Base-by-base conservation (phyloP, 2,888 invertebrate species). In the Antheraea assamensis region DNA sequence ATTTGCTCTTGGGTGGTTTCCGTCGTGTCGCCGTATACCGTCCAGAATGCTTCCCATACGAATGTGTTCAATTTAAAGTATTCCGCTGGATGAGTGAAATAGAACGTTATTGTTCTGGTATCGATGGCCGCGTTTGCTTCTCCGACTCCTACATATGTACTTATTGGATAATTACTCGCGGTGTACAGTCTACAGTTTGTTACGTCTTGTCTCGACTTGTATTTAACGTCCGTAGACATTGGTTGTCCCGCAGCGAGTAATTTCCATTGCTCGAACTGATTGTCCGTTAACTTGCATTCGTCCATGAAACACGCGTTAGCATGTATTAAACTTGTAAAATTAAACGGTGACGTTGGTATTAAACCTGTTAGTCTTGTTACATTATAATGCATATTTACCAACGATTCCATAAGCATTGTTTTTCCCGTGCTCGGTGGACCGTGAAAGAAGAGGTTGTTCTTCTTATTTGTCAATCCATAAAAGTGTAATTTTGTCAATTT, bases 231-330 rank as follows among this genome's bases (percentile, higher is more conserved):
- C 0, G 82, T 83, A 0, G 68, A 75, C 82, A 83, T 83, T 0
- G 80, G 78, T n/a, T 72, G 31, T 35, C 83, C 72, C 0, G 77
- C 75, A 0, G 83, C 82, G 0, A 85, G 24, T 15, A 83, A 10
- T 75, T 86, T 85, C 83, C 83, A 87, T 42, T 85, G 86, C 70
- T 86, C 82, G 35, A 84, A 83, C n/a, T 85, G 83, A 3, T 85
- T 85, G 0, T 85, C 83, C 0, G 83, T 85, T 15, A 85, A 64
- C 35, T 82, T 82, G 8, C 84, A 85, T 70, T 84, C 83, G 27
- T 84, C 83, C 84, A 84, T 85, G 24, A 83, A 80, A 21, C 80
- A 80, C 0, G 84, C 84, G 58, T 85, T 87, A 0, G 76, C 17
- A 15, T 61, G 61, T 78, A 81, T 10, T 15, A 84, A 24, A 0